A percentile compares a stretch with the other conserved stretches of the same genome.
phyloP scores from a whole-genome alignment of 2,888 invertebrate genomes.

The Ceriagrion tenellum region DNA sequence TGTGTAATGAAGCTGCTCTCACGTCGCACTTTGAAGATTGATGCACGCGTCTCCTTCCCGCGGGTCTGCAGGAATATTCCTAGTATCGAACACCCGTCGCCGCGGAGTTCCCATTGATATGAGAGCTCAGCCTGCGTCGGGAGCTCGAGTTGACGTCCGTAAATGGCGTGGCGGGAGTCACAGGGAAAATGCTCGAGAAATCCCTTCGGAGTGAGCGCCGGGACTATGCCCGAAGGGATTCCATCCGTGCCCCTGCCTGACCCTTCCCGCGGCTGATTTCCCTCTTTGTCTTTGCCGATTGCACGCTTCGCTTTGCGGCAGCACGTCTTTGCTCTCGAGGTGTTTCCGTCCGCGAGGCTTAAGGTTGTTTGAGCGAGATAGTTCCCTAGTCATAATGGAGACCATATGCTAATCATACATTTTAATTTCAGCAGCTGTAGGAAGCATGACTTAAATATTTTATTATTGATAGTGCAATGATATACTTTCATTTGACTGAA shows the following conservation, averaged over 20 bases:
- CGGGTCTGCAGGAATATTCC: neutral
- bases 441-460: no score
- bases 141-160: conserved; percentile 19
- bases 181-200: neutral
- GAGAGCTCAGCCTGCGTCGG: neutral
- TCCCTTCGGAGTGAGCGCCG: neutral
- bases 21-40: neutral
- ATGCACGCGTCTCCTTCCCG: no score
- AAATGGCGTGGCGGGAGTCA: neutral
- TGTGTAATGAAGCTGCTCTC: neutral
- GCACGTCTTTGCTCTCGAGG: no score
- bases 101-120: neutral
- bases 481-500: no score
- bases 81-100: neutral
- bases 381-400: no score
- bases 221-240: conserved; percentile 2
- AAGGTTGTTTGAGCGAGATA: no score
- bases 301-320: neutral
- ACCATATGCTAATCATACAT: no score
- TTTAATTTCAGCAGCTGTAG: no score
- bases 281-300: neutral
- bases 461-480: no score
- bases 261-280: neutral
- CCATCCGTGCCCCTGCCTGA: neutral
- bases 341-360: no score